These are phyloP conservation scores for Salmo trutta DNA, from an alignment of 2,797 vertebrate genomes.

Conservation along the genomic window DNA sequence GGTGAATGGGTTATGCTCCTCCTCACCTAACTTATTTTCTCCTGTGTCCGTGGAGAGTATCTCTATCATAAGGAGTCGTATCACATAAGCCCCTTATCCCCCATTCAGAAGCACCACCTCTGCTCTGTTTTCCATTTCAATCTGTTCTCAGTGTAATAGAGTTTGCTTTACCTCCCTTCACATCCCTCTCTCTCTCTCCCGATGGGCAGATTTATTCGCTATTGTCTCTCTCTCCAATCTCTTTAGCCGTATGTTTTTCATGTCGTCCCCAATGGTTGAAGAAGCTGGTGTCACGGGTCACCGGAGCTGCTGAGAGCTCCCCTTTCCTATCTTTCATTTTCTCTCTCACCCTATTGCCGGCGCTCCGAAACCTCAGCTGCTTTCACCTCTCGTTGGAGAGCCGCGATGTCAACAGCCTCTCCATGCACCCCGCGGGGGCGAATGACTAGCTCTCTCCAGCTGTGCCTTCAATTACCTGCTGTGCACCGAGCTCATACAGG, in stretches of 20 bases:
- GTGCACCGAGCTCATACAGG: constrained; percentile 9
- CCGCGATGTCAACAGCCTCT: constrained; percentile 64
- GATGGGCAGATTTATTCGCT: constrained; percentile 39
- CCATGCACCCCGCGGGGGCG: constrained; percentile 47
- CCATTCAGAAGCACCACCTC: constrained; percentile 34
- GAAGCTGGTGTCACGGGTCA: constrained; percentile 59
- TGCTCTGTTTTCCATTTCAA: constrained; percentile 51
- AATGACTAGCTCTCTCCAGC: constrained; percentile 49
- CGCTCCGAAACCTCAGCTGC: constrained; percentile 15
- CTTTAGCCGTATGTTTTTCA: constrained; percentile 56
- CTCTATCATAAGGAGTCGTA: constrained; percentile 46
- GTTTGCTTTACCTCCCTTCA: constrained; percentile 45
- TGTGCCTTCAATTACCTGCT: constrained; percentile 47
- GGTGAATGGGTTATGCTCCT: background rate
- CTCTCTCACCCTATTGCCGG: background rate
- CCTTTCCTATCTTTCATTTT: background rate
- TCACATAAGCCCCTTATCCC: constrained; percentile 52
- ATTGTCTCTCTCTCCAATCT: constrained; percentile 57
- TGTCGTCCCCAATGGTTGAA: constrained; percentile 40
- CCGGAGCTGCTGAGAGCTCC: constrained; percentile 41
- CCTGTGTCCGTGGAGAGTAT: constrained; percentile 36
- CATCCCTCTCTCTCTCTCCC: constrained; percentile 40
- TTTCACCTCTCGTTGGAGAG: constrained; percentile 36
- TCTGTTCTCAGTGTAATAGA: constrained; percentile 67
- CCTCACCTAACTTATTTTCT: background rate